phyloP scores from a whole-genome alignment of 2,797 vertebrate genomes.

The Eleutherodactylus coqui region DNA sequence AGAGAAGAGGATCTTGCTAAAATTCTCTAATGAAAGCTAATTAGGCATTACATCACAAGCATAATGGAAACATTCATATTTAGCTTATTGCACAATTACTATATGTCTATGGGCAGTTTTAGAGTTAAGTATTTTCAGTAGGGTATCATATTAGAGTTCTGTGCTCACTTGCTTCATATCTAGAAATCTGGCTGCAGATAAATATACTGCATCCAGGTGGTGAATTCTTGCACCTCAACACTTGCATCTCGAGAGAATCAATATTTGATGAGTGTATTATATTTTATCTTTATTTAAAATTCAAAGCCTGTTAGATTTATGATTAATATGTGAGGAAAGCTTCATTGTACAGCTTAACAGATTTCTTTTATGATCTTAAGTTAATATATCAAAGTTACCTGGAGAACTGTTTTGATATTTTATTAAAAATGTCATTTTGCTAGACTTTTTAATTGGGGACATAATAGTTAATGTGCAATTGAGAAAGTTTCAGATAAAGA shows the following conservation, averaged over 20 bases:
- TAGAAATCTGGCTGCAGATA: background rate
- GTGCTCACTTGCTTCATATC: background rate
- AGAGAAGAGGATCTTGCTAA: too few species aligned
- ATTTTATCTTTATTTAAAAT: constrained; percentile 7
- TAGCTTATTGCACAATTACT: too few species aligned
- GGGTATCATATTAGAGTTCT: background rate
- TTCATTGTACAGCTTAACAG: background rate
- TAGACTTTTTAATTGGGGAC: background rate
- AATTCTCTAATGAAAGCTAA: too few species aligned
- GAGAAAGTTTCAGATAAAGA: background rate
- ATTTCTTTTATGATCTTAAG: background rate
- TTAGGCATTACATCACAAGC: too few species aligned
- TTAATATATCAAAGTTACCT: constrained; percentile 11
- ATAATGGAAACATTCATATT: too few species aligned
- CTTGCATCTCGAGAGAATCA: background rate
- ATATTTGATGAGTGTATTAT: background rate
- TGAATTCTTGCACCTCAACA: background rate
- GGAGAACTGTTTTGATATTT: constrained; percentile 16
- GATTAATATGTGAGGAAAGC: background rate
- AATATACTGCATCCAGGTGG: background rate
- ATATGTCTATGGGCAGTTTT: too few species aligned
- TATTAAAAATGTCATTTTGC: constrained; percentile 11
- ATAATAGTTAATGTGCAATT: background rate
- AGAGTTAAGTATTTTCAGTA: too few species aligned
- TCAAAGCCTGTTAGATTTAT: constrained; percentile 12